phyloP scores from a whole-genome alignment of 2,113 vertebrate species.

The Phylloscopus trochilus region DNA sequence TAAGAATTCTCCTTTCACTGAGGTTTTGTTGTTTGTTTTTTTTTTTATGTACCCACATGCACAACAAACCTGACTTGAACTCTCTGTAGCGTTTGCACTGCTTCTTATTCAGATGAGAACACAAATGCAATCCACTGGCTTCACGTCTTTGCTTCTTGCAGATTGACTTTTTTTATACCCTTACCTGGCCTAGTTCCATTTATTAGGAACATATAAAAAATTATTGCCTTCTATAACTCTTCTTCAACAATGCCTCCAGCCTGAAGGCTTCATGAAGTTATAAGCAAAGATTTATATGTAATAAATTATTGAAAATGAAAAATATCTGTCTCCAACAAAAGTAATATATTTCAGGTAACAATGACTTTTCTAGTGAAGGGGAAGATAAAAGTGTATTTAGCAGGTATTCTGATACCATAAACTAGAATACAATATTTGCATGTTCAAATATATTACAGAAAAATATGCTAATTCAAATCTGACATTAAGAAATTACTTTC shows the following conservation, averaged over 20 bases:
- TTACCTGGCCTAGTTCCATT: conserved; percentile 62
- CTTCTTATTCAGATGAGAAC: conserved; percentile 53
- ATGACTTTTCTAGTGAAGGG: conserved; percentile 43
- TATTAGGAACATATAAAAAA: conserved; percentile 69
- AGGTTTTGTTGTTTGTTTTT: background rate
- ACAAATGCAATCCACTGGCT: conserved; percentile 27
- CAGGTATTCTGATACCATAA: conserved; percentile 45
- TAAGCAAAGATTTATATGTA: conserved; percentile 72
- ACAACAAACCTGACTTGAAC: background rate
- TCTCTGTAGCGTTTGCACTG: background rate
- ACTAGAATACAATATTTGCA: conserved; percentile 53
- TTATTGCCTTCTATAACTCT: conserved; percentile 61
- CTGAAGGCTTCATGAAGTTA: conserved; percentile 69
- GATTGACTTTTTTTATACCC: conserved; percentile 53
- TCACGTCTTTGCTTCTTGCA: background rate
- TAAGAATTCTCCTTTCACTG: background rate
- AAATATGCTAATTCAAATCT: conserved; percentile 17
- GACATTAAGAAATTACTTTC: conserved; percentile 22
- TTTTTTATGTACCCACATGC: background rate
- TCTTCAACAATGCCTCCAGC: conserved; percentile 60
- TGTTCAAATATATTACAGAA: conserved; percentile 30
- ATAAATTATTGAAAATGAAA: conserved; percentile 71
- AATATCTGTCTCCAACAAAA: conserved; percentile 58
- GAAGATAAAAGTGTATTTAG: conserved; percentile 58
- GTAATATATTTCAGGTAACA: conserved; percentile 62